Base-by-base conservation (phyloP, 2,113 vertebrate species). In the Mugil cephalus region DNA sequence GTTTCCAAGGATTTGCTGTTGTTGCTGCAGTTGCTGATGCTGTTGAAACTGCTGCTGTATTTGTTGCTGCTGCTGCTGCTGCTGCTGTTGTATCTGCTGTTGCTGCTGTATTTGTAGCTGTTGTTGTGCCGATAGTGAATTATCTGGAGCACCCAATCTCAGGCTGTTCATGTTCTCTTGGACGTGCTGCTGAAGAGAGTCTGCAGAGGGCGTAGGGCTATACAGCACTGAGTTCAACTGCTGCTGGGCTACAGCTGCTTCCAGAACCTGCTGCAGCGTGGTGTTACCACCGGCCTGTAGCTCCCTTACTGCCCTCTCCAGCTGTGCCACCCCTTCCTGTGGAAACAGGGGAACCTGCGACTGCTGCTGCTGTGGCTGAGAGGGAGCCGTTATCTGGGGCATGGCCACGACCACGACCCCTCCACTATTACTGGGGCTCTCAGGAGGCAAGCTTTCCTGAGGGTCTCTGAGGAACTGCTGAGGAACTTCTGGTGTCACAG, bases 241-340 rank as follows among this genome's bases (percentile, higher is more conserved):
- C 72, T 95, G 93, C 69, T 94, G 94, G 11, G 77, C 93, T 30
- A 93, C 91, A 39, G 91, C 92, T 2, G 91, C 92, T 78, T 93
- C 92, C 21, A 94, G 72, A 21, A 94, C 93, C 78, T 94, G 91
- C 83, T 94, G 92, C 34, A 94, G 38, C 0, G 92, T 82, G 69
- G 81, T 75, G 70, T 69, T 90, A 53, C 84, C 80, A 40, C 82
- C 92, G 7, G 92, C 95, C 61, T 98, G 96, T 52, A 99, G 89
- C 68, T 99, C 96, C 68, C 97, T 95, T 30, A 99, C 97, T 8
- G 97, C 96, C 79, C 92, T 96, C 89, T 99, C 96, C 15, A 99
- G 90, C 89, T 98, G 96, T 39, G 94, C 95, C 13, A 98, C 97
- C 0, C 94, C 94, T 38, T 96, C 94, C 10, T 96, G 93, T 0